Conservation (phyloP, 2,797 vertebrate species). For the Rhabdomys pumilio region DNA sequence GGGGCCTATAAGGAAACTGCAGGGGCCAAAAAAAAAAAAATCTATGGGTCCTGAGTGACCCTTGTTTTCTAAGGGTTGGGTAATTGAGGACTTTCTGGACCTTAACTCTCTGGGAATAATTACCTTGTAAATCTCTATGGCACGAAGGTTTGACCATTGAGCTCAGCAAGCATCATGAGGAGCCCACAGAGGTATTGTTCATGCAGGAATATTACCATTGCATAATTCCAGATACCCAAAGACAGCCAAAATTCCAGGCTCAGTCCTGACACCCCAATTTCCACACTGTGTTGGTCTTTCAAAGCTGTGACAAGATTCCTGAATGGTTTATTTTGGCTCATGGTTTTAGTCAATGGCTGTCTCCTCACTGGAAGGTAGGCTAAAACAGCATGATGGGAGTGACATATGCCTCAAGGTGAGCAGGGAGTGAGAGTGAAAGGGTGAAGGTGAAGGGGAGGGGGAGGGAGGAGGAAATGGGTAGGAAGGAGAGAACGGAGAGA, state of each 20-base stretch:
- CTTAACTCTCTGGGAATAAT: background rate
- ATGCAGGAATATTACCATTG: fast-evolving
- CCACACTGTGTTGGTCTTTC: background rate
- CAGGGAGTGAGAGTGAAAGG: background rate
- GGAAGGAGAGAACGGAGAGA: background rate
- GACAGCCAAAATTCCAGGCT: background rate
- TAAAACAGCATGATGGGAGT: background rate
- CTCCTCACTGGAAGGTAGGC: background rate
- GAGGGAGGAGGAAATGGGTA: fast-evolving
- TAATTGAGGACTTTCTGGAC: too few relatives aligned
- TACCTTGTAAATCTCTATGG: background rate
- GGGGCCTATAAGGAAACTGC: background rate
- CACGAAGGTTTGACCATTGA: background rate
- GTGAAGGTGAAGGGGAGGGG: background rate
- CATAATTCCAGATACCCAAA: background rate
- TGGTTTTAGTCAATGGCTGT: background rate
- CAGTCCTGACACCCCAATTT: background rate
- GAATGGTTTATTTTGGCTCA: background rate
- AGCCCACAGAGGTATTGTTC: fast-evolving
- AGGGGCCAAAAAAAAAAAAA: too few relatives aligned
- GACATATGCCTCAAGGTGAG: background rate
- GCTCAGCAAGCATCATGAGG: too few relatives aligned
- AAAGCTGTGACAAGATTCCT: background rate
- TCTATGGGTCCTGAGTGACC: background rate
- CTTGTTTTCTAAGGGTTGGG: background rate